These are phyloP conservation scores for Empidonax traillii DNA, from an alignment of 2,113 vertebrate species.

Conservation along the genomic window DNA sequence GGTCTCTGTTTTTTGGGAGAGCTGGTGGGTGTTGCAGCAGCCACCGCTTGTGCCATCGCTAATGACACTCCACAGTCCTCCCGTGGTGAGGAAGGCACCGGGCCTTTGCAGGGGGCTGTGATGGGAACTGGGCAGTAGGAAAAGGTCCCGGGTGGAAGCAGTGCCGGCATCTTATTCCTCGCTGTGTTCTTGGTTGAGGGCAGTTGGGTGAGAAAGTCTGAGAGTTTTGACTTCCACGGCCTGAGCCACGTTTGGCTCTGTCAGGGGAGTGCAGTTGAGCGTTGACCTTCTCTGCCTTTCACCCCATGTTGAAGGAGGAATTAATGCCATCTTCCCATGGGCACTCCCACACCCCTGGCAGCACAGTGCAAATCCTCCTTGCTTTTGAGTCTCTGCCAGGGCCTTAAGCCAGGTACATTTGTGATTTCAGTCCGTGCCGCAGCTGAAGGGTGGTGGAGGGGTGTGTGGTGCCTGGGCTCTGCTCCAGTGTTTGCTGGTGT, in stretches of 20 bases:
- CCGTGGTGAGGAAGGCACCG: neutral
- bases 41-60: rapidly evolving
- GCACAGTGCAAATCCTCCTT: neutral
- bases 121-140: neutral
- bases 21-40: neutral
- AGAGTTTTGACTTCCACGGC: neutral
- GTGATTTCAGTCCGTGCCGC: neutral
- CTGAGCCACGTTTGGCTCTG: neutral
- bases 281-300: neutral
- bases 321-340: neutral
- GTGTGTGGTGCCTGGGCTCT: neutral
- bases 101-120: no score
- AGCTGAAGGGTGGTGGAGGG: neutral
- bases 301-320: neutral
- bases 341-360: neutral
- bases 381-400: neutral
- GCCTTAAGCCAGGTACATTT: rapidly evolving
- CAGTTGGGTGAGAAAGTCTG: neutral
- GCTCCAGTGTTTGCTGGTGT: neutral
- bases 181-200: neutral
- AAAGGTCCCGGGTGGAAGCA: neutral
- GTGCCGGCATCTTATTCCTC: neutral
- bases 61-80: neutral
- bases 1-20: neutral
- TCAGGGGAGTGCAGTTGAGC: neutral